Conservation (phyloP, 2,797 vertebrate species). For the Taenioides sp. region DNA sequence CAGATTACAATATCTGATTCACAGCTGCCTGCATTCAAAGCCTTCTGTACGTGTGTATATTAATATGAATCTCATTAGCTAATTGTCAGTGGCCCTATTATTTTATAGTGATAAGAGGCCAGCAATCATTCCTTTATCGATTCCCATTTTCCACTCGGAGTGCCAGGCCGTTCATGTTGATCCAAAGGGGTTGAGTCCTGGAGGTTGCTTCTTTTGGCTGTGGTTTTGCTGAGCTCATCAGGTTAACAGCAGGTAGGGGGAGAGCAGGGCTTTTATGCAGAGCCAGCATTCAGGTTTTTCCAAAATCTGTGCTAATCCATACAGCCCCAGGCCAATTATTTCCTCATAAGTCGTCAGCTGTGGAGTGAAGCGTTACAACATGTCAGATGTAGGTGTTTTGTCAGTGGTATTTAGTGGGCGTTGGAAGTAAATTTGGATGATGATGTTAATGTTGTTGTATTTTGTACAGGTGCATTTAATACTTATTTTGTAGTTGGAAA, state of each 20-base stretch:
- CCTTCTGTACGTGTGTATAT: neutral
- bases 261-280: conserved; percentile 14
- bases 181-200: conserved; percentile 8
- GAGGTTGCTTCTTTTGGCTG: conserved; percentile 17
- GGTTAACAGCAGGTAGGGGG: neutral
- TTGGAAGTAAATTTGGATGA: neutral
- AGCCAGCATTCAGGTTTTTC: conserved; percentile 17
- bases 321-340: conserved; percentile 33
- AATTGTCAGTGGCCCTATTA: conserved; percentile 4
- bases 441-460: neutral
- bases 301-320: conserved; percentile 29
- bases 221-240: conserved; percentile 26
- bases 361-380: neutral
- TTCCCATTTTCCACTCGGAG: conserved; percentile 3
- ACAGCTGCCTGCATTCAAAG: conserved; percentile 2
- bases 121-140: conserved; percentile 17
- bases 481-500: too few relatives aligned
- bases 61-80: conserved; percentile 7
- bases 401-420: neutral
- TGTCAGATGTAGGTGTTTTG: neutral
- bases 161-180: neutral
- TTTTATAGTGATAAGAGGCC: neutral
- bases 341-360: conserved; percentile 22
- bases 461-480: too few relatives aligned
- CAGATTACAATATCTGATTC: conserved; percentile 10